Percentiles rank a stretch among this genome's conserved stretches.
Evolutionary conservation across 2,797 vertebrate species (phyloP).

Genomic region (Protosalanx chinensis): DNA sequence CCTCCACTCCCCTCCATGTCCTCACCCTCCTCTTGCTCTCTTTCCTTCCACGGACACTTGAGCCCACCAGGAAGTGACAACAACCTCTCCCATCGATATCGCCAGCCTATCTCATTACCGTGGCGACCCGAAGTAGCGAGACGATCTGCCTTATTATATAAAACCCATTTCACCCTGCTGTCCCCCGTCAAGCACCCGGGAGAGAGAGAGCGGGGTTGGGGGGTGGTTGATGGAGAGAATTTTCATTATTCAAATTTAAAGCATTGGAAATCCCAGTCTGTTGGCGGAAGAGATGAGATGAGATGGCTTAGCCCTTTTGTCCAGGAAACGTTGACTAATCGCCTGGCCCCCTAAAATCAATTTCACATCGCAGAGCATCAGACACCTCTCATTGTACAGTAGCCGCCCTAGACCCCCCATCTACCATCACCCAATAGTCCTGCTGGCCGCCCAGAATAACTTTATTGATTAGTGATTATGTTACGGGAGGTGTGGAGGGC

Average conservation of each 20-base stretch:
- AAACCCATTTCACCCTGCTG: conserved; percentile 64
- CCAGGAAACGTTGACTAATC: conserved; percentile 75
- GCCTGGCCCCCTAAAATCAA: conserved; percentile 69
- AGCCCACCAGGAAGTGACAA: conserved; percentile 64
- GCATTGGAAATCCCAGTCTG: conserved; percentile 73
- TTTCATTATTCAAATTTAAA: conserved; percentile 79
- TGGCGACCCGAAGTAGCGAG: conserved; percentile 60
- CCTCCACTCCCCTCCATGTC: background rate
- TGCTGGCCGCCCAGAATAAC: conserved; percentile 60
- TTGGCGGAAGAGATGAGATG: conserved; percentile 74
- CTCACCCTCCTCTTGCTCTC: background rate
- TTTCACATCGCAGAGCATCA: conserved; percentile 69
- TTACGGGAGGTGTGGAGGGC: conserved; percentile 63
- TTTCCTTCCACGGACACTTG: conserved; percentile 40
- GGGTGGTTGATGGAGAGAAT: conserved; percentile 39
- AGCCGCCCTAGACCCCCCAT: conserved; percentile 65
- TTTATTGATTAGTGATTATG: conserved; percentile 70
- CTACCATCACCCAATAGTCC: conserved; percentile 65
- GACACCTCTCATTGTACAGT: conserved; percentile 73
- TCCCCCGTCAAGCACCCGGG: conserved; percentile 31
- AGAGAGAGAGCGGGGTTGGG: background rate
- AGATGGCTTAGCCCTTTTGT: conserved; percentile 76
- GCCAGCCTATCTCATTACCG: conserved; percentile 66
- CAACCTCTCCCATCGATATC: conserved; percentile 59
- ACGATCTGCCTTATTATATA: conserved; percentile 64